Evolutionary conservation across 1,140 invertebrate genomes (phyloP), one percentile per base, ranked within the genome.

Genomic region (Cryptotermes secundus): DNA sequence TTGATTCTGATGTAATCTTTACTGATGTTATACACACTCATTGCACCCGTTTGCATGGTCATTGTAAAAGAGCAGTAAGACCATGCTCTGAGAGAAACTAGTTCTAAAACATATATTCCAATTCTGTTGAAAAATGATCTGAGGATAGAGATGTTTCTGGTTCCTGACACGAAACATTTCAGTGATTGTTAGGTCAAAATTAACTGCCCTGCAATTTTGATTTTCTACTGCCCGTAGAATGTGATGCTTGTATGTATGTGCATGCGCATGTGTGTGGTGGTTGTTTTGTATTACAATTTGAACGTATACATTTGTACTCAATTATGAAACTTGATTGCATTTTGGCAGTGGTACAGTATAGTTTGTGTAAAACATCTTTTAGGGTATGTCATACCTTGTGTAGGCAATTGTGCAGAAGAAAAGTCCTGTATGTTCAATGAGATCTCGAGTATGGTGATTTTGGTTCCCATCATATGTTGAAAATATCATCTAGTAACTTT

Each of bases 281-380:
- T 31, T 31, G n/a, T 72, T 72, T 72, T 72, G 59, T 72, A 72
- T 72, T 72, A 72, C n/a, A 72, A n/a, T 26, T n/a, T 72, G 59
- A 72, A 72, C 59, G 1, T 72, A 31, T 72, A 31, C 59, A 72
- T 72, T 72, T 72, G 59, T 72, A 72, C 59, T 72, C 26, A 72
- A 72, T 72, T 72, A 72, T 31, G 31, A n/a, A 72, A 72, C 59
- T 72, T 72, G 4, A 72, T 72, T 72, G 31, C 59, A 72, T 72
- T 72, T 72, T 72, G 59, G 59, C 59, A 72, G 59, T 72, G 59
- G 59, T 72, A 31, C 59, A 72, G 59, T 72, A n/a, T n/a, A n/a
- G n/a, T n/a, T n/a, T n/a, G n/a, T n/a, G n/a, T n/a, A n/a, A n/a
- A n/a, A n/a, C n/a, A n/a, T n/a, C n/a, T n/a, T n/a, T n/a, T n/a